A percentile compares a stretch with the other conserved stretches of the same genome.
phyloP scores from a whole-genome alignment of 92 coral and sea anemone species.

The Pocillopora grandis region DNA sequence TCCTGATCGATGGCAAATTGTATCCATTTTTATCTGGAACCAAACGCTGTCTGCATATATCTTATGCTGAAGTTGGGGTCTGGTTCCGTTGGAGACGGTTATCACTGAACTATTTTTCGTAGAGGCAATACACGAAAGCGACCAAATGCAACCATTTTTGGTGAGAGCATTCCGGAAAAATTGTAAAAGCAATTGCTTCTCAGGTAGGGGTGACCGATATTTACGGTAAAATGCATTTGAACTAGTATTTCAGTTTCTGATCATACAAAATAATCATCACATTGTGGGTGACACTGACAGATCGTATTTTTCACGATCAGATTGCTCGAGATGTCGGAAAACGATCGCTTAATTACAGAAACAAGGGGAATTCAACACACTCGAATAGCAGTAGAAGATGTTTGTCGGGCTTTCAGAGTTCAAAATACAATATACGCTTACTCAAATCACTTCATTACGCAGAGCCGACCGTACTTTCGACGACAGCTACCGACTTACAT shows the following conservation, averaged over 20 bases:
- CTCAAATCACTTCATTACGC: constrained; percentile 70
- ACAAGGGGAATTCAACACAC: constrained; percentile 41
- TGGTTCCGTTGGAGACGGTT: too few species aligned
- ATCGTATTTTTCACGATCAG: neutral
- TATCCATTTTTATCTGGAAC: too few species aligned
- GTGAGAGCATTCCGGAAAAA: too few species aligned
- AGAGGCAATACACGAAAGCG: too few species aligned
- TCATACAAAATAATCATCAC: neutral
- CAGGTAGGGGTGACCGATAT: neutral
- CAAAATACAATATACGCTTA: constrained; percentile 40
- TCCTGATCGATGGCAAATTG: too few species aligned
- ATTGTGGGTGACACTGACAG: neutral
- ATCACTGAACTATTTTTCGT: too few species aligned
- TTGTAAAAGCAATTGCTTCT: too few species aligned
- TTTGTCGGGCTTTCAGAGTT: constrained; percentile 39
- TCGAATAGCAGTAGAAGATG: constrained; percentile 50
- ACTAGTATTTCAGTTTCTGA: neutral
- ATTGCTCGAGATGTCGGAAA: constrained; percentile 28
- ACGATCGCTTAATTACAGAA: constrained; percentile 18
- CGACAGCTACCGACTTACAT: constrained; percentile 49
- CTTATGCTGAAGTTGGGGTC: too few species aligned
- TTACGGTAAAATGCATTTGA: neutral
- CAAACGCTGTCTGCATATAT: too few species aligned
- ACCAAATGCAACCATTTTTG: too few species aligned
- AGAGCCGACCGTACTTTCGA: constrained; percentile 66